Evolutionary conservation across 1,140 invertebrate genomes (phyloP).

Genomic region (Leptinotarsa defecta): DNA sequence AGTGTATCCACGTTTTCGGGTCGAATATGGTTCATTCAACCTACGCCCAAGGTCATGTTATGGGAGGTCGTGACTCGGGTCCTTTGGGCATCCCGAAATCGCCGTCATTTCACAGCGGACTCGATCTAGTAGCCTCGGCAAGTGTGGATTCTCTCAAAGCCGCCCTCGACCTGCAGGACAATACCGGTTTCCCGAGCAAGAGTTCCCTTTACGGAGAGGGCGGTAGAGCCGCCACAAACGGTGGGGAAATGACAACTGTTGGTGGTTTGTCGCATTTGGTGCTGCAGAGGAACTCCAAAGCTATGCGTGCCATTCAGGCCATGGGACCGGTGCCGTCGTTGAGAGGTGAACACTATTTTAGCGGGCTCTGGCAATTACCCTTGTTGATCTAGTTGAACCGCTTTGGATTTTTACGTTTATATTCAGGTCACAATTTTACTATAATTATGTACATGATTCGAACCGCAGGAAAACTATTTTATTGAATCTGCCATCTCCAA

Average conservation of each 20-base stretch:
- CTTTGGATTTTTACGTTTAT: no score
- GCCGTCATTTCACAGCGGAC: conserved; percentile 80
- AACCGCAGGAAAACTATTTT: no score
- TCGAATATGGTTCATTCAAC: conserved; percentile 57
- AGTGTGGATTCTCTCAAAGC: conserved; percentile 58
- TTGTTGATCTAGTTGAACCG: no score
- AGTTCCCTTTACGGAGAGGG: not conserved
- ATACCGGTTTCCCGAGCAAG: conserved; percentile 21
- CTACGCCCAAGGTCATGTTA: conserved; percentile 61
- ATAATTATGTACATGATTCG: no score
- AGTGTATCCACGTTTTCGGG: conserved; percentile 21
- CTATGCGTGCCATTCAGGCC: conserved; percentile 35
- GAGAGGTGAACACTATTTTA: conserved; percentile 32
- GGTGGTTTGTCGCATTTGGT: conserved; percentile 7
- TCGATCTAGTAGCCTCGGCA: conserved; percentile 72
- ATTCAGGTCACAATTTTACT: no score
- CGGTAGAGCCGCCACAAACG: not conserved
- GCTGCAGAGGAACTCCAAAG: conserved; percentile 32
- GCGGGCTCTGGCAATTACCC: not conserved
- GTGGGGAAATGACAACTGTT: conserved; percentile 1
- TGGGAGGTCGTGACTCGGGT: conserved; percentile 61
- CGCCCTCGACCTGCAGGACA: conserved; percentile 37
- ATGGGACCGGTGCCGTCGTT: conserved; percentile 35
- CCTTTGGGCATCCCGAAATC: conserved; percentile 77
- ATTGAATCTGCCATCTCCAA: no score